Conservation (phyloP, 2,888 invertebrate species). For the Stenurella melanura region DNA sequence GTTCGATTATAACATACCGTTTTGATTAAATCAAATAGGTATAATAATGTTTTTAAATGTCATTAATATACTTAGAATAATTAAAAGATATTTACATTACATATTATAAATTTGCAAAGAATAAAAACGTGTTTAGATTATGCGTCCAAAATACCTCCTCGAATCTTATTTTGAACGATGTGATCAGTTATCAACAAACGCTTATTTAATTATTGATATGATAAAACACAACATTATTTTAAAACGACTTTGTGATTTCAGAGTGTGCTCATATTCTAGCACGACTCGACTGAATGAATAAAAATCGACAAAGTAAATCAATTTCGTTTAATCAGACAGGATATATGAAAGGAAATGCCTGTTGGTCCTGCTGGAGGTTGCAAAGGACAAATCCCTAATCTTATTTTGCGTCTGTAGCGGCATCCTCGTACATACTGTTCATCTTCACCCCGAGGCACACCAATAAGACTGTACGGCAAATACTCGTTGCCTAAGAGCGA, state of each 20-base stretch:
- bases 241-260: no score
- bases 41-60: no score
- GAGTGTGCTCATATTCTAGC: not conserved
- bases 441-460: slow-evolving; percentile 71
- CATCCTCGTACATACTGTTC: slow-evolving; percentile 63
- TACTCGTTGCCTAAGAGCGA: slow-evolving; percentile 78
- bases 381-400: slow-evolving; percentile 30
- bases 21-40: no score
- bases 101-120: no score
- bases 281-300: not conserved
- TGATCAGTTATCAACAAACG: not conserved
- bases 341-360: slow-evolving; percentile 1
- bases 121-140: no score
- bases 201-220: not conserved
- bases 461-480: slow-evolving; percentile 73
- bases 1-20: no score
- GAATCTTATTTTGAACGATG: not conserved
- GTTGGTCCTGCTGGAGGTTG: slow-evolving; percentile 8
- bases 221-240: no score
- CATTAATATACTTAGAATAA: no score
- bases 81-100: no score
- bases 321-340: not conserved
- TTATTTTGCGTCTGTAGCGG: slow-evolving; percentile 36
- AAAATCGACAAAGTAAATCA: not conserved
- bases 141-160: not conserved